Conservation (phyloP, 2,113 vertebrate genomes). For the Podarcis muralis region DNA sequence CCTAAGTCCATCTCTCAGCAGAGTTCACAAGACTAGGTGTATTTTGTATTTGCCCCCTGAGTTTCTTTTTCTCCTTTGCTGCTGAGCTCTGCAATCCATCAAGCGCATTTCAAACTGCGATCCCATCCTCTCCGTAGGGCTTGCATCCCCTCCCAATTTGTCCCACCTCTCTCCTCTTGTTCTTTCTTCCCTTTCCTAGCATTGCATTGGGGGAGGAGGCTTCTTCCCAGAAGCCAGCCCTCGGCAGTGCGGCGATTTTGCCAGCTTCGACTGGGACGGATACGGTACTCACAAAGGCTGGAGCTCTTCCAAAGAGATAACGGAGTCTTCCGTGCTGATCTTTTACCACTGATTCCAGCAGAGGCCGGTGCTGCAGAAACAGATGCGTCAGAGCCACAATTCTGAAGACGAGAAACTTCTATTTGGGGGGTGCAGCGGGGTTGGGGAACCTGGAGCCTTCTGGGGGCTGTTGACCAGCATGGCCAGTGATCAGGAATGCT, state of each 20-base stretch:
- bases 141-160: neutral
- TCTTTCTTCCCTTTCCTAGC: slow-evolving; percentile 15
- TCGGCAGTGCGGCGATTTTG: slow-evolving; percentile 54
- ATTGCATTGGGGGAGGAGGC: slow-evolving; percentile 55
- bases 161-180: neutral
- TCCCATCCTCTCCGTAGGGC: neutral
- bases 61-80: neutral
- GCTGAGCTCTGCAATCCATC: neutral
- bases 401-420: too few relatives aligned
- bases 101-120: neutral
- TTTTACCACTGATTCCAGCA: slow-evolving; percentile 13
- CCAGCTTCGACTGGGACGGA: slow-evolving; percentile 53
- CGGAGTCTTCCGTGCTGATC: slow-evolving; percentile 23
- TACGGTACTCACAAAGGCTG: slow-evolving; percentile 37
- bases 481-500: too few relatives aligned
- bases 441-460: too few relatives aligned
- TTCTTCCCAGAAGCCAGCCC: slow-evolving; percentile 35
- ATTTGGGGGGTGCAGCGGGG: neutral
- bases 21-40: neutral
- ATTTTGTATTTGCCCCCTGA: too few relatives aligned
- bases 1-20: neutral
- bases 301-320: slow-evolving; percentile 7
- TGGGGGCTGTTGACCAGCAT: too few relatives aligned
- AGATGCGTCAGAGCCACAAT: neutral
- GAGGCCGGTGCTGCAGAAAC: neutral